Evolutionary conservation across 2,113 vertebrate genomes (phyloP).

Genomic region (Lophotis ruficrista): DNA sequence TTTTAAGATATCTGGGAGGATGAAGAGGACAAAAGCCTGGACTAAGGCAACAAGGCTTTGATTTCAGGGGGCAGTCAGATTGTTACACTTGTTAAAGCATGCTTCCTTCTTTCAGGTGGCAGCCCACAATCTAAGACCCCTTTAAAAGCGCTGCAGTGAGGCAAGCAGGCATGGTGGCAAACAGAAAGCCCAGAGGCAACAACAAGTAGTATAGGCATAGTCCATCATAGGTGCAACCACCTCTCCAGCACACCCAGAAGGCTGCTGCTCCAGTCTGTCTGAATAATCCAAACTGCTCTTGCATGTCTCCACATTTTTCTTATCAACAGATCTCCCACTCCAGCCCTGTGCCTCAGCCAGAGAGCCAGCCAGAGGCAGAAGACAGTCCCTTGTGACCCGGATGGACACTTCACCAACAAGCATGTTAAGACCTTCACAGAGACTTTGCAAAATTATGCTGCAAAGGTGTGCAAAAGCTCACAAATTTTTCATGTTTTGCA

Average conservation of each 20-base stretch:
- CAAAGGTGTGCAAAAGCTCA: neutral
- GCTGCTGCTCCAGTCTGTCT: neutral
- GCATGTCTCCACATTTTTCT: neutral
- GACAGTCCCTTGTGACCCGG: neutral
- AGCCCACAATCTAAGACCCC: neutral
- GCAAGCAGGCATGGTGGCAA: neutral
- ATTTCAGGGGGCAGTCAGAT: neutral
- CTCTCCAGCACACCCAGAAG: neutral
- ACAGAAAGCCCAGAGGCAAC: neutral
- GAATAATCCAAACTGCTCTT: neutral
- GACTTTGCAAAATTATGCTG: neutral
- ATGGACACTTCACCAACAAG: neutral
- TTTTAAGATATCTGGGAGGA: neutral
- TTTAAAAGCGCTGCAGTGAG: neutral
- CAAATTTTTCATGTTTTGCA: neutral
- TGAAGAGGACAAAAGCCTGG: neutral
- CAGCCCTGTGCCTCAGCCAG: neutral
- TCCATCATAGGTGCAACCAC: neutral
- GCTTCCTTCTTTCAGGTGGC: neutral
- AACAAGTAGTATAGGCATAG: neutral
- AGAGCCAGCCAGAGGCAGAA: neutral
- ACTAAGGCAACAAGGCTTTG: neutral
- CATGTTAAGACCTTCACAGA: neutral
- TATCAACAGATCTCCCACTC: neutral
- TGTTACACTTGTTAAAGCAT: neutral